A percentile compares a stretch with the other conserved stretches of the same genome.
Conservation (phyloP, 2,113 vertebrate species). For the Amblyopsis rosae region DNA sequence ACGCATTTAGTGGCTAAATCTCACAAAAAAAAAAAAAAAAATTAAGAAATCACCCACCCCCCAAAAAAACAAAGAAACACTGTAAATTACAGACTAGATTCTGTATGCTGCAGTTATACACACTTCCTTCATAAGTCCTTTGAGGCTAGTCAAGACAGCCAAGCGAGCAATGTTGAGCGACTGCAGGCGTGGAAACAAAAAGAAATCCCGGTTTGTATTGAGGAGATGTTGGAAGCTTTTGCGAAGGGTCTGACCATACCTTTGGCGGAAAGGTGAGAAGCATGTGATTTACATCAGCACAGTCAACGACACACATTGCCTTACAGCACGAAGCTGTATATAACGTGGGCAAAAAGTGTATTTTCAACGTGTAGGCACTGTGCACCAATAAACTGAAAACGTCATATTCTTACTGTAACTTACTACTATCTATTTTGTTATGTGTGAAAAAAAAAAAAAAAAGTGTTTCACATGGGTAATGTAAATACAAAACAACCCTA, state of each 20-base stretch:
- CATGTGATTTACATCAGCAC: conserved; percentile 53
- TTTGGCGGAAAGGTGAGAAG: conserved; percentile 69
- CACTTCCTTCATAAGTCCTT: conserved; percentile 63
- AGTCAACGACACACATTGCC: conserved; percentile 54
- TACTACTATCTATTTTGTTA: conserved; percentile 42
- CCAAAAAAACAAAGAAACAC: conserved; percentile 43
- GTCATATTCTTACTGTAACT: conserved; percentile 31
- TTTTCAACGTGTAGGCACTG: conserved; percentile 57
- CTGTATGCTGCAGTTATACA: conserved; percentile 42
- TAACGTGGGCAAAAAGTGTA: conserved; percentile 1
- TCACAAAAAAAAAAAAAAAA: conserved; percentile 54
- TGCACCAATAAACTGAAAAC: conserved; percentile 49
- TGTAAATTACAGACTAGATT: conserved; percentile 48
- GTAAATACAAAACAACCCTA: conserved; percentile 62
- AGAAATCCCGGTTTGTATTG: conserved; percentile 39
- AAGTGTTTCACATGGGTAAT: conserved; percentile 57
- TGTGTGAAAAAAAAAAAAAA: conserved; percentile 32
- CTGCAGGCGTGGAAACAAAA: conserved; percentile 24
- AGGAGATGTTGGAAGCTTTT: conserved; percentile 60
- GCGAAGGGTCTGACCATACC: conserved; percentile 62
- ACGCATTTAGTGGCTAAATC: conserved; percentile 73
- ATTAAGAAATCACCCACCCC: conserved; percentile 36
- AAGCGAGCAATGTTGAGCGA: conserved; percentile 24
- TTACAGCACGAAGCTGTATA: conserved; percentile 42
- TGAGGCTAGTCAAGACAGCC: conserved; percentile 45